Evolutionary conservation across 2,888 invertebrate species (phyloP).

Genomic region (Tipula vernalis): DNA sequence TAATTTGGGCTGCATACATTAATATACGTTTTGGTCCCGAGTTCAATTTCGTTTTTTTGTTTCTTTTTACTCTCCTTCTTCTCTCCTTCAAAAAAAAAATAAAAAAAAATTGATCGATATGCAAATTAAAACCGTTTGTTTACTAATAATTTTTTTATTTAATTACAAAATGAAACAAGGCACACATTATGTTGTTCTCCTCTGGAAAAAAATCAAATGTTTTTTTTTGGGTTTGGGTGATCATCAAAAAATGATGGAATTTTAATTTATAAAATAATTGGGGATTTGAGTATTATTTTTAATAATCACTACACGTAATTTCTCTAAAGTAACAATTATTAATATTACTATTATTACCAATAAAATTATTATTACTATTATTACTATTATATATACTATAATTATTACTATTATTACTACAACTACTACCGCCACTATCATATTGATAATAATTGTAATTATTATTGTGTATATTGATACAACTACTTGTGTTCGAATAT

Average conservation of each 20-base stretch:
- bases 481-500: neutral
- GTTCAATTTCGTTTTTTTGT: neutral
- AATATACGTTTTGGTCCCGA: neutral
- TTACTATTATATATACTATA: neutral
- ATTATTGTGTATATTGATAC: neutral
- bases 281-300: constrained; percentile 10
- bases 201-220: neutral
- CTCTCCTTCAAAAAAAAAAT: neutral
- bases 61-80: neutral
- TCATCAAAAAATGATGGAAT: neutral
- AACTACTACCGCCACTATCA: neutral
- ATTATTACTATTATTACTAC: neutral
- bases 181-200: constrained; percentile 4
- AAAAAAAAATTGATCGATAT: neutral
- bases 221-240: neutral
- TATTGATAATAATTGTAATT: constrained; percentile 4
- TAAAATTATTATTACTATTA: neutral
- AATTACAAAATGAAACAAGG: neutral
- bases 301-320: constrained; percentile 23
- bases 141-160: neutral
- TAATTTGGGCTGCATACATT: neutral
- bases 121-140: neutral
- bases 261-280: neutral
- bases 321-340: constrained; percentile 18
- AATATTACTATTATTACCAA: constrained; percentile 7